Evolutionary conservation across 1,140 invertebrate genomes (phyloP).

Genomic region (Cydia amplana): DNA sequence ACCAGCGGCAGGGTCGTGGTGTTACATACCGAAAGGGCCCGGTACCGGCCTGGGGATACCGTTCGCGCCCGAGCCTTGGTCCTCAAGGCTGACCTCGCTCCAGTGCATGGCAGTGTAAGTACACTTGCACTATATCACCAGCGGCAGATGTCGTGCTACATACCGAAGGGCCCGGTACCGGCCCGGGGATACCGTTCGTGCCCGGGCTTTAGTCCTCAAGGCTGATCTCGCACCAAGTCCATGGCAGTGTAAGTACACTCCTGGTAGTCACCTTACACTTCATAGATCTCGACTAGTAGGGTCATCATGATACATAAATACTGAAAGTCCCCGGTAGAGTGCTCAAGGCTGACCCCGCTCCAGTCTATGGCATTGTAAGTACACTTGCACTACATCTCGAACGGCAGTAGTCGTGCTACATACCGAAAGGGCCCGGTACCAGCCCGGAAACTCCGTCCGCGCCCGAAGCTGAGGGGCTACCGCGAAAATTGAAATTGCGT

Average conservation of each 20-base stretch:
- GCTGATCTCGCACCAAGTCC: constrained; percentile 52
- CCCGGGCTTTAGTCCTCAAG: constrained; percentile 43
- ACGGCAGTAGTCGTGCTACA: neutral
- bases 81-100: constrained; percentile 77
- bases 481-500: too few relatives aligned
- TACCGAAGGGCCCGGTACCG: neutral
- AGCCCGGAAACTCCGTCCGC: too few relatives aligned
- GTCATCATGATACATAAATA: neutral
- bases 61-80: constrained; percentile 79
- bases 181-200: constrained; percentile 46
- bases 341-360: constrained; percentile 56
- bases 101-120: constrained; percentile 73
- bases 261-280: too few relatives aligned
- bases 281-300: too few relatives aligned
- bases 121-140: constrained; percentile 47
- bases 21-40: constrained; percentile 80
- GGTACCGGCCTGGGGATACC: constrained; percentile 83
- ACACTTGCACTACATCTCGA: constrained; percentile 40
- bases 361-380: constrained; percentile 45
- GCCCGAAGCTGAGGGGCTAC: too few relatives aligned
- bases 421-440: neutral
- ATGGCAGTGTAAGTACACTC: constrained; percentile 57
- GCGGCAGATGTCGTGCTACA: neutral
- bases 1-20: constrained; percentile 75
- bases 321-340: constrained; percentile 39